A percentile compares a stretch with the other conserved stretches of the same genome.
phyloP scores from a whole-genome alignment of 2,113 vertebrate genomes.

The Mirza zaza region DNA sequence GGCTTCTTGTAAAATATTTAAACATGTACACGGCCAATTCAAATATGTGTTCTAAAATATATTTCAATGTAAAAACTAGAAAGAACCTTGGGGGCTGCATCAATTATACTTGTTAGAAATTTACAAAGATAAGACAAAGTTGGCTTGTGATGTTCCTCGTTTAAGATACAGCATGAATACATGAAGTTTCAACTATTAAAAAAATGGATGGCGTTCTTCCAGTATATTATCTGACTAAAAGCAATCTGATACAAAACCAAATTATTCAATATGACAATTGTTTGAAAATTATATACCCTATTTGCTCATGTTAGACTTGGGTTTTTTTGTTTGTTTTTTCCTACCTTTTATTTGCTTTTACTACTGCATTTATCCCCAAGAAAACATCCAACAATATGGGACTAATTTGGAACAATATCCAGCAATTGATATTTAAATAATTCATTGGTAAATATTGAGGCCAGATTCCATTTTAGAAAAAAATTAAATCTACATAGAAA shows the following conservation, averaged over 20 bases:
- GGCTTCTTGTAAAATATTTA: conserved; percentile 27
- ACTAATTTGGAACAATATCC: conserved; percentile 46
- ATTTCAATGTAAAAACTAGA: conserved; percentile 53
- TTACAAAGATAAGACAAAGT: background rate
- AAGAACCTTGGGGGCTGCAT: conserved; percentile 10
- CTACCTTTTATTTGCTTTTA: conserved; percentile 9
- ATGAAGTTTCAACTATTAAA: background rate
- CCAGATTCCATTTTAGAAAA: conserved; percentile 57
- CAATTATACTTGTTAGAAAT: conserved; percentile 29
- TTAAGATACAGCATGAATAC: conserved; percentile 13
- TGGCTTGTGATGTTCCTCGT: background rate
- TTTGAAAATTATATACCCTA: conserved; percentile 25
- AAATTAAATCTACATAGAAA: conserved; percentile 41
- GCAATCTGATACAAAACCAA: conserved; percentile 45
- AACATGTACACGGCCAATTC: background rate
- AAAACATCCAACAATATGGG: conserved; percentile 64
- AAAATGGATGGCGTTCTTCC: background rate
- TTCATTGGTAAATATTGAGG: background rate
- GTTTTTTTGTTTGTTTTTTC: background rate
- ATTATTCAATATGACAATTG: background rate
- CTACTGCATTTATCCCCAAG: background rate
- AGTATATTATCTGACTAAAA: conserved; percentile 11
- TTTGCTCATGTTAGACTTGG: background rate
- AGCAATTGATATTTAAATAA: conserved; percentile 56
- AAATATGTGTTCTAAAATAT: conserved; percentile 33